A percentile compares a stretch with the other conserved stretches of the same genome.
Conservation (phyloP, 2,113 vertebrate species). For the Pantherophis guttatus region DNA sequence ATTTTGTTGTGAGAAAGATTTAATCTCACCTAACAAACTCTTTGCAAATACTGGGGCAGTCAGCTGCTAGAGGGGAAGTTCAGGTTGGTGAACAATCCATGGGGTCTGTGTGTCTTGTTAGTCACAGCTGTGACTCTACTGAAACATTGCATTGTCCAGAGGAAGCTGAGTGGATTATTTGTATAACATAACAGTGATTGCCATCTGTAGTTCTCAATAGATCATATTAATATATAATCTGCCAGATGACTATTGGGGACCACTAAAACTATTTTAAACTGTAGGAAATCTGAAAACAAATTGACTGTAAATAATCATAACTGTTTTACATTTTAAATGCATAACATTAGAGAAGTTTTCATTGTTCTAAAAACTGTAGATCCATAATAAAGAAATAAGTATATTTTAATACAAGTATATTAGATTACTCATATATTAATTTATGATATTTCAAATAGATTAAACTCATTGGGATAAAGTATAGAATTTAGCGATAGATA, state of each 20-base stretch:
- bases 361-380: conserved; percentile 9
- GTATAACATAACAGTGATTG: not conserved
- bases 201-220: conserved; percentile 22
- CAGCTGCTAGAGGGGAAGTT: conserved; percentile 38
- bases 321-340: conserved; percentile 8
- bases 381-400: not conserved
- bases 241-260: not conserved
- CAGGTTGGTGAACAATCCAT: conserved; percentile 49
- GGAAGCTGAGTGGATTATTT: conserved; percentile 45
- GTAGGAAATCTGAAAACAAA: not conserved
- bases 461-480: not conserved
- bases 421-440: not conserved
- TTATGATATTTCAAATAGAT: fast-evolving
- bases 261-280: not conserved
- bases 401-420: conserved; percentile 12
- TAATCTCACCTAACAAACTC: not conserved
- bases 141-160: conserved; percentile 42
- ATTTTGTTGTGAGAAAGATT: not conserved
- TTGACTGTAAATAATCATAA: not conserved
- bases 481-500: not conserved
- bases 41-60: fast-evolving
- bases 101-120: not conserved
- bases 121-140: conserved; percentile 66
- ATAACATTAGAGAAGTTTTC: not conserved
- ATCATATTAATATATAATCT: not conserved